phyloP scores from a whole-genome alignment of 2,113 vertebrate genomes.

The Lutjanus erythropterus region DNA sequence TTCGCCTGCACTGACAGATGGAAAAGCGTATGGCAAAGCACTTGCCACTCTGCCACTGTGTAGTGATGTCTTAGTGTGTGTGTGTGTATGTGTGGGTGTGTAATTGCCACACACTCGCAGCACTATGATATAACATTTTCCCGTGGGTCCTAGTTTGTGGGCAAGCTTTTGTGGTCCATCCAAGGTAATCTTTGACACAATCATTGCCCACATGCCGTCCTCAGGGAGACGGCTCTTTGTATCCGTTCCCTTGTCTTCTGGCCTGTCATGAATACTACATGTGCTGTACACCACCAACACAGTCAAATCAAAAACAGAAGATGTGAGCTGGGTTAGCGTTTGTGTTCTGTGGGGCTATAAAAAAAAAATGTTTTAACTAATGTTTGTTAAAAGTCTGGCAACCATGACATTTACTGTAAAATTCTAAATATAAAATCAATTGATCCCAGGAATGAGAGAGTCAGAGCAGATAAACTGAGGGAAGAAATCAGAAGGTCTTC shows the following conservation, averaged over 20 bases:
- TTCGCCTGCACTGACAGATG: slow-evolving; percentile 60
- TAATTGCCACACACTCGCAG: neutral
- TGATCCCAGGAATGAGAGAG: neutral
- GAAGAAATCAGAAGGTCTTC: too few species aligned
- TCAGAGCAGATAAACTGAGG: neutral
- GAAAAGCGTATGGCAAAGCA: slow-evolving; percentile 37
- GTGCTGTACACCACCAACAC: neutral
- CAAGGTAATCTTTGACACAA: slow-evolving; percentile 28
- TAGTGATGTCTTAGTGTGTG: slow-evolving; percentile 26
- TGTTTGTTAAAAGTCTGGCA: neutral
- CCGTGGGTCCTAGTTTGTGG: slow-evolving; percentile 7
- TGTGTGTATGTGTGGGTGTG: slow-evolving; percentile 23
- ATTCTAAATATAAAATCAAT: neutral
- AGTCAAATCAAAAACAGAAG: neutral
- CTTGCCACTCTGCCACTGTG: slow-evolving; percentile 29
- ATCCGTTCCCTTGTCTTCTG: neutral
- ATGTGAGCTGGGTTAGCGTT: neutral
- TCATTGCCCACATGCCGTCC: neutral
- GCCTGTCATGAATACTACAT: neutral
- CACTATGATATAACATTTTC: neutral
- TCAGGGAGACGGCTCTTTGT: neutral
- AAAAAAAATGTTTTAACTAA: neutral
- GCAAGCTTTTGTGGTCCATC: slow-evolving; percentile 22
- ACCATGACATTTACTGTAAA: neutral
- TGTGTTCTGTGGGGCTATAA: neutral